phyloP scores from a whole-genome alignment of 2,888 invertebrate species.

The Amphipyra tragopoginis region DNA sequence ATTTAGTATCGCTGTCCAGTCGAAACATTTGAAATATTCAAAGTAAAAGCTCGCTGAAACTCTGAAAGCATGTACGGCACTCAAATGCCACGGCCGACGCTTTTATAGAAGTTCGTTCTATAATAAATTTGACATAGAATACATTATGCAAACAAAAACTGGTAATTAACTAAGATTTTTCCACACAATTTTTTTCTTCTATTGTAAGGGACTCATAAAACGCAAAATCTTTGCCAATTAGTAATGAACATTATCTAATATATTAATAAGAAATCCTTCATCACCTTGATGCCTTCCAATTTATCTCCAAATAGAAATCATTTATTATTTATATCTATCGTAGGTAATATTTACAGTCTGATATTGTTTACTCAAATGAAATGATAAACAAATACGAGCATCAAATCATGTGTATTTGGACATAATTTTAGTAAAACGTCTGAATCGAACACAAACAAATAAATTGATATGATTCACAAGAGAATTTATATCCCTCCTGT shows the following conservation, averaged over 20 bases:
- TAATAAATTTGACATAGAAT: slow-evolving; percentile 45
- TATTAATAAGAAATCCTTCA: no score
- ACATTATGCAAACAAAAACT: slow-evolving; percentile 16
- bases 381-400: slow-evolving; percentile 22
- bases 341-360: background rate
- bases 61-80: slow-evolving; percentile 64
- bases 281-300: no score
- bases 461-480: slow-evolving; percentile 5
- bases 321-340: background rate
- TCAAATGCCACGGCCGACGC: slow-evolving; percentile 56
- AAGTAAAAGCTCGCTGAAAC: slow-evolving; percentile 62
- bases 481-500: slow-evolving; percentile 10
- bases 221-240: no score
- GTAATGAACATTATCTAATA: no score
- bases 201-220: no score
- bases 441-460: slow-evolving; percentile 29
- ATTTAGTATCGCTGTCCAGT: slow-evolving; percentile 59
- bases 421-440: slow-evolving; percentile 20
- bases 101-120: slow-evolving; percentile 62
- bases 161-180: no score
- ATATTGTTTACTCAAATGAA: background rate
- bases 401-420: background rate
- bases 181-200: no score
- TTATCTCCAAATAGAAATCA: background rate
- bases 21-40: slow-evolving; percentile 69